These are phyloP conservation scores for Archegozetes longisetosus DNA, from an alignment of 1,140 invertebrate genomes.

Conservation along the genomic window DNA sequence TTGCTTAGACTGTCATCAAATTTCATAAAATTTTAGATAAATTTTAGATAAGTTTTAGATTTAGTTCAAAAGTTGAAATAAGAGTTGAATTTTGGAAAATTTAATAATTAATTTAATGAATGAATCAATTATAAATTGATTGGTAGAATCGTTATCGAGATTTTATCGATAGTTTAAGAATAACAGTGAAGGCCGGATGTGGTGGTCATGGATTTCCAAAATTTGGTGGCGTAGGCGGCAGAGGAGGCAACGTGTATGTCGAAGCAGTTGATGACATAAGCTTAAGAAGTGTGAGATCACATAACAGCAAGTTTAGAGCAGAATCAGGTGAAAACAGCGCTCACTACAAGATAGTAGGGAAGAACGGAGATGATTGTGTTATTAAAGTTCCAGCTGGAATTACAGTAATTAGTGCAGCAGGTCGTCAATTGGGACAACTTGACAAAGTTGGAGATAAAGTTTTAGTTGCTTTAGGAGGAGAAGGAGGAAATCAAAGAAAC, in stretches of 20 bases:
- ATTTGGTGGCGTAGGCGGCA: constrained; percentile 66
- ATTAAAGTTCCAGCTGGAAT: constrained; percentile 64
- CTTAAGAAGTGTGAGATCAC: constrained; percentile 37
- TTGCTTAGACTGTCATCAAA: no score
- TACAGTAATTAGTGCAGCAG: constrained; percentile 45
- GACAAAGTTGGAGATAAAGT: constrained; percentile 47
- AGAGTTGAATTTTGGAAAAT: no score
- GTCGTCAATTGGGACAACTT: constrained; percentile 47
- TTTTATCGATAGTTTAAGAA: constrained; percentile 53
- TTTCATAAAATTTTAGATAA: no score
- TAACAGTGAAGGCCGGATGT: constrained; percentile 52
- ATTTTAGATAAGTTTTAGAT: no score
- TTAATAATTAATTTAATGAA: no score
- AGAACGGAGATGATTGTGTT: constrained; percentile 45
- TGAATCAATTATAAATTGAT: no score
- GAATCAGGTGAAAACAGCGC: constrained; percentile 49
- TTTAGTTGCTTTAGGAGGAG: constrained; percentile 54
- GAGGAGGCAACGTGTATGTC: constrained; percentile 62
- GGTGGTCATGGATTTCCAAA: constrained; percentile 58
- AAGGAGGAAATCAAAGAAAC: constrained; percentile 48
- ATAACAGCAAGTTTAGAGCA: constrained; percentile 42
- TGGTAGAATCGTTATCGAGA: constrained; percentile 11
- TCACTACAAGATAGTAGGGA: constrained; percentile 51
- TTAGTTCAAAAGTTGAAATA: no score
- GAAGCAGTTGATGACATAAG: constrained; percentile 43